Conservation (phyloP, 2,797 vertebrate species). For the Micropoecilia bifurca region DNA sequence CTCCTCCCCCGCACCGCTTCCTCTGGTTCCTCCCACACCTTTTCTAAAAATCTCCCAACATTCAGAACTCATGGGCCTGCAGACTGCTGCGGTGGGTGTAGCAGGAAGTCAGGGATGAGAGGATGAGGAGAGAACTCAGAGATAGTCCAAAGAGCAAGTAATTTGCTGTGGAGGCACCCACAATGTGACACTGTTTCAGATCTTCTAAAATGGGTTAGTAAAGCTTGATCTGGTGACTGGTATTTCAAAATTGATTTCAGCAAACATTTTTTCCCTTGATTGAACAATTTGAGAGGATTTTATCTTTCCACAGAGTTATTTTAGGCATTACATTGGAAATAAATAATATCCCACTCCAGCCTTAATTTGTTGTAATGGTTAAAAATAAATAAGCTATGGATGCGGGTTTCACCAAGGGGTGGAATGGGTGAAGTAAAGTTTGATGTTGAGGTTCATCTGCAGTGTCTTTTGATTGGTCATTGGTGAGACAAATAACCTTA, state of each 20-base stretch:
- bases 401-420: neutral
- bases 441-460: neutral
- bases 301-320: constrained; percentile 8
- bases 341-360: constrained; percentile 1
- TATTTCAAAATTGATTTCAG: neutral
- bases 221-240: neutral
- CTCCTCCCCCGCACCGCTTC: constrained; percentile 24
- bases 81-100: constrained; percentile 25
- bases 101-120: constrained; percentile 53
- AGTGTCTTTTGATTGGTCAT: neutral
- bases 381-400: neutral
- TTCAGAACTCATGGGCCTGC: constrained; percentile 29
- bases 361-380: neutral
- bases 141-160: constrained; percentile 12
- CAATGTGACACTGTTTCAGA: neutral
- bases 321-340: constrained; percentile 3
- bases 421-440: neutral
- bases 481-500: neutral
- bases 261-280: neutral
- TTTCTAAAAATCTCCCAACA: constrained; percentile 50
- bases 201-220: neutral
- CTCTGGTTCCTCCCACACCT: constrained; percentile 45
- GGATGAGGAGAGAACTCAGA: constrained; percentile 42
- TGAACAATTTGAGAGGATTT: constrained; percentile 4
- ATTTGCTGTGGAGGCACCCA: constrained; percentile 9